A percentile compares a stretch with the other conserved stretches of the same genome.
Evolutionary conservation across 2,113 vertebrate genomes (phyloP).

Genomic region (Marmota monax): DNA sequence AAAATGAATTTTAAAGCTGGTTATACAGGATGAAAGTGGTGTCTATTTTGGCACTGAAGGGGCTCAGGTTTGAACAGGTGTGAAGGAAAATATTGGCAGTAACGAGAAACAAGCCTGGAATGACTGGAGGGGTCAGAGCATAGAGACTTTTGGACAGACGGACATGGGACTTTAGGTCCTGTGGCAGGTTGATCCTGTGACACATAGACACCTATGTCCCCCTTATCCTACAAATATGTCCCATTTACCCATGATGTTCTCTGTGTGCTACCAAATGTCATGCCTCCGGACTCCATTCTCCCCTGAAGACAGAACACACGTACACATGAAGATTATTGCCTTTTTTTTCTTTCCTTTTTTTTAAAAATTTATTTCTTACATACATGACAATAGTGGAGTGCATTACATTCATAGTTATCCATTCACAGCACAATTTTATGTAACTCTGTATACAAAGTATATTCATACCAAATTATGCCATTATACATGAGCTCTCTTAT

Average conservation of each 20-base stretch:
- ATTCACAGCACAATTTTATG: too few relatives aligned
- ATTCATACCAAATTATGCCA: too few relatives aligned
- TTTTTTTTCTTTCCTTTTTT: background rate
- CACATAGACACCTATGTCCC: rapidly evolving
- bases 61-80: background rate
- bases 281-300: background rate
- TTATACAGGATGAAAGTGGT: background rate
- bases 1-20: constrained; percentile 22
- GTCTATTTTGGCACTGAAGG: background rate
- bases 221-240: background rate
- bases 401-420: too few relatives aligned
- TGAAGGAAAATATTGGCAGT: background rate
- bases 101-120: background rate
- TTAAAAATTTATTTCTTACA: too few relatives aligned
- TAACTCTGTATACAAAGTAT: too few relatives aligned
- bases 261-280: background rate
- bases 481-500: too few relatives aligned
- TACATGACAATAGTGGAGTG: too few relatives aligned
- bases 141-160: background rate
- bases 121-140: background rate
- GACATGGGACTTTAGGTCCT: background rate
- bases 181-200: background rate
- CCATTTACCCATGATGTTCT: too few relatives aligned
- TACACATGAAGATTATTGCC: background rate
- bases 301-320: background rate